Base-by-base conservation (phyloP, 2,888 invertebrate genomes). In the Ctena decussata region DNA sequence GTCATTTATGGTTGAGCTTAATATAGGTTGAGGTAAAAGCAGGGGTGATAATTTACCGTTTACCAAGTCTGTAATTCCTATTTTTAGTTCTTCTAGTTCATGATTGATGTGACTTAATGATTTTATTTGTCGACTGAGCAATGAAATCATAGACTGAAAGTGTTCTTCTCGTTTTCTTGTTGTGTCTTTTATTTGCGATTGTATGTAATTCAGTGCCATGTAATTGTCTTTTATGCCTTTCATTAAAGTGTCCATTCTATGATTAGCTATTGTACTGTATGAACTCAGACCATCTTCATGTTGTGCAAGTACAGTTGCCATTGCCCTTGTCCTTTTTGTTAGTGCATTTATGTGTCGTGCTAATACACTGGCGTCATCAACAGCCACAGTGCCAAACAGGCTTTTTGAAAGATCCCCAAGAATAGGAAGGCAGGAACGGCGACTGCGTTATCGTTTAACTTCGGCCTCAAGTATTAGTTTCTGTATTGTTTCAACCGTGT, bases 381-480 rank as follows among this genome's bases (percentile, higher is more conserved):
- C n/a, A 37, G 86, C 87, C 0, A 86, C 86, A 15, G 86, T 87
- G 0, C 85, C 83, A 80, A 89, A 86, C 0, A 89, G 46, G 21
- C 73, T 75, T 69, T 80, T 80, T 0, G 83, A 89, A 18, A 85
- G 72, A 32, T 78, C 49, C 5, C 86, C 85, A 11, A 85, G 76
- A 70, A 87, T 83, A 15, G 85, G 82, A 24, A 89, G 77, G 0
- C 85, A 35, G n/a, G 80, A 71, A 24, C 84, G 39, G 15, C 76
- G 74, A 30, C 69, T 65, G 39, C 73, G 71, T 18, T 74, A 80
- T 6, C 41, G 6, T 77, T 41, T 60, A 3, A 65, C 27, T 18
- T 69, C 15, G 3, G 35, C 39, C n/a, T 35, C 71, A 35, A 39
- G 71, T 3, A 71, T 71, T 12, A 71, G 37, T 12, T n/a, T 37